Evolutionary conservation across 23 tunicate genomes (phyloP), one percentile per base, ranked within the genome.

Genomic region (Phallusia fumigata): DNA sequence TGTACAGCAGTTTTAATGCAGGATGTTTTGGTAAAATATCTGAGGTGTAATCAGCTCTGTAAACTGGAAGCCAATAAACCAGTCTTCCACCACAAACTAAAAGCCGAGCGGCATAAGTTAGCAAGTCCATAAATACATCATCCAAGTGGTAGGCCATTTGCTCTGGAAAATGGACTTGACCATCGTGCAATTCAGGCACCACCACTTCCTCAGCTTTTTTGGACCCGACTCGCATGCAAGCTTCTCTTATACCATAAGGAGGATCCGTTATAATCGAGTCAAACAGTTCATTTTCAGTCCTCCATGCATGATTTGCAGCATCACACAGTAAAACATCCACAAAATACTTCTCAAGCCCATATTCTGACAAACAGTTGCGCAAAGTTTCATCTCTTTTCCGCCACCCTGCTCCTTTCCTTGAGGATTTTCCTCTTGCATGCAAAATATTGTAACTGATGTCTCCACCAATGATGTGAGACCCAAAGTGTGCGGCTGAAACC

Each of bases 191-290:
- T 47, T 83, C 85, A 58, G 86, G 91, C 5, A 76, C 65, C 0
- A 6, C 65, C 21, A 51, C 40, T 12, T 82, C 82, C 34, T 75
- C 81, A 21, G 26, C 15, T 18, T 87, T 85, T 47, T 83, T 88
- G 22, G 91, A 80, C 2, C 99, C 99, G 64, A 97, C 87, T 69
- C 87, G 75, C 10, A 52, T 52, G 52, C 97, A 86, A 19, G 87
- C 87, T 83, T 97, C 99, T 5, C 99, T 65, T 18, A 97, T 94
- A 0, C 99, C 99, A 89, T 97, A 97, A 19, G 99, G 99, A 32
- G 99, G 99, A 74, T 97, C 99, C 51, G 99, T 97, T 47, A 97
- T 97, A 32, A 97, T 97, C 5, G 95, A 94, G 77, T 97, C 99
- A 83, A 92, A 97, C 51, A 92, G 28, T 32, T 79, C 91, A 10